A percentile compares a stretch with the other conserved stretches of the same genome.
phyloP scores from a whole-genome alignment of 2,113 vertebrate species.

The Pogonocichla stellata region DNA sequence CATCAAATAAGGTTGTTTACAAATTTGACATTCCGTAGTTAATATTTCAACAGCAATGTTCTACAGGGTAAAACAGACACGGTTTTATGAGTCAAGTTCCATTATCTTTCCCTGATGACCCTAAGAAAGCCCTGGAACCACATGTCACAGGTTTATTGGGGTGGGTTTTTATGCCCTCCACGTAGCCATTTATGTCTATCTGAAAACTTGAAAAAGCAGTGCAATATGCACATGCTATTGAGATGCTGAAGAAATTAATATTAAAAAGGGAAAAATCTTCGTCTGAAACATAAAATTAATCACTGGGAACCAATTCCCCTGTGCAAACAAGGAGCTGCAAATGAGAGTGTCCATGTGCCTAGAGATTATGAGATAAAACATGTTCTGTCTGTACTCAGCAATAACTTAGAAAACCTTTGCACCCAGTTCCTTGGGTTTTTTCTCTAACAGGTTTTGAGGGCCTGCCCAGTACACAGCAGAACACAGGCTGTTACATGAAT shows the following conservation, averaged over 20 bases:
- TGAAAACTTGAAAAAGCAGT: neutral
- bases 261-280: neutral
- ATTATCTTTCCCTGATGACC: neutral
- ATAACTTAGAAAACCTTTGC: neutral
- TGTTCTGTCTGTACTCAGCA: neutral
- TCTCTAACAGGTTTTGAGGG: neutral
- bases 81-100: neutral
- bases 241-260: neutral
- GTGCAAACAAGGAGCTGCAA: conserved; percentile 8
- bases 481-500: neutral
- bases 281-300: neutral
- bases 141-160: fast-evolving
- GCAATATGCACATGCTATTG: neutral
- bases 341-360: neutral
- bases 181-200: neutral
- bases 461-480: neutral
- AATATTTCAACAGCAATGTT: neutral
- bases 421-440: neutral
- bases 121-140: neutral
- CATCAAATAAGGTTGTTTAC: neutral
- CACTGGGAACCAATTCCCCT: neutral
- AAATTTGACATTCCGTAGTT: neutral
- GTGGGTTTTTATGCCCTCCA: neutral
- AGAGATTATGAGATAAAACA: conserved; percentile 25
- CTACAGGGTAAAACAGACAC: neutral